A percentile compares a stretch with the other conserved stretches of the same genome.
These are phyloP conservation scores for Podargus strigoides DNA, from an alignment of 2,797 vertebrate species.

Conservation along the genomic window DNA sequence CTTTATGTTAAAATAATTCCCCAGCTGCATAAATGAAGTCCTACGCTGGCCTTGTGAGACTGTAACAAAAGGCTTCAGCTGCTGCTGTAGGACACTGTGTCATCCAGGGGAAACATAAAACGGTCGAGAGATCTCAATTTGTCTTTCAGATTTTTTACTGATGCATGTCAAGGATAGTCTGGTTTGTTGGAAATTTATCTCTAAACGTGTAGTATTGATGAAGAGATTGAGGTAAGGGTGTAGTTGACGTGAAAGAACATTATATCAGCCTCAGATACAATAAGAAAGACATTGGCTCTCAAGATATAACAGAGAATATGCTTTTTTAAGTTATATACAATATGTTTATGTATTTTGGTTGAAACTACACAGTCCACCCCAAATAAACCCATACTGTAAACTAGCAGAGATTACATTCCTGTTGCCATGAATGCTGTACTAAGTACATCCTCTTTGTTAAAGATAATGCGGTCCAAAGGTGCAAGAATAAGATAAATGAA, in stretches of 20 bases:
- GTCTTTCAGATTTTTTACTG: not conserved
- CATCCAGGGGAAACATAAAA: not conserved
- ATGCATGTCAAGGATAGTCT: not conserved
- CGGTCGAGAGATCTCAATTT: not conserved
- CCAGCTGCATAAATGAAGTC: not conserved
- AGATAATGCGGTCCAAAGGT: not conserved
- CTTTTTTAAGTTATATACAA: not conserved
- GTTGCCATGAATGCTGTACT: not conserved
- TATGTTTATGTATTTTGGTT: not conserved
- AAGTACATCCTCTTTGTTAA: not conserved
- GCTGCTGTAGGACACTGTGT: not conserved
- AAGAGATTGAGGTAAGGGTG: not conserved
- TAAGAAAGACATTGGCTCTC: not conserved
- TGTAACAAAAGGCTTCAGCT: not conserved
- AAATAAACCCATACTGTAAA: not conserved
- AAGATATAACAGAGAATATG: not conserved
- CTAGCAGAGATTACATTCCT: not conserved
- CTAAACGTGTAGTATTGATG: not conserved
- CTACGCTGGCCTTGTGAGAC: not conserved
- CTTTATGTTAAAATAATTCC: conserved; percentile 5
- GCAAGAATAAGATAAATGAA: not conserved
- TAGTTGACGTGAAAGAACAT: not conserved
- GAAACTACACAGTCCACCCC: not conserved
- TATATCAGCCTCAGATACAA: not conserved
- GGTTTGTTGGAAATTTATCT: not conserved